Evolutionary conservation across 2,797 vertebrate species (phyloP).

Genomic region (Phalanger gymnotis): DNA sequence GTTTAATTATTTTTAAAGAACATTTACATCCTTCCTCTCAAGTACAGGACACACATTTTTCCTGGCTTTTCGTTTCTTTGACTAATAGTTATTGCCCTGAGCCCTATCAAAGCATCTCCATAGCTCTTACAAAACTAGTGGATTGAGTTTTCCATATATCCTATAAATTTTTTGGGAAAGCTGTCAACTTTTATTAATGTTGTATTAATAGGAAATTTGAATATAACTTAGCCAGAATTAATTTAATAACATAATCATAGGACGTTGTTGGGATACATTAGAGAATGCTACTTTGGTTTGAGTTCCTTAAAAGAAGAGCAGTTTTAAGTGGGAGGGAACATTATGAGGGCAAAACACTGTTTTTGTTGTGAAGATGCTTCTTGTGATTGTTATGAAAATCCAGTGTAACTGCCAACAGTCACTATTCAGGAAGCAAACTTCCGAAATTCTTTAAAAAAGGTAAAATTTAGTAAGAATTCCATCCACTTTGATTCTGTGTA

Average conservation of each 20-base stretch:
- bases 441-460: conserved; percentile 13
- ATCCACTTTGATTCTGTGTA: neutral
- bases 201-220: conserved; percentile 20
- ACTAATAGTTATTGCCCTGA: neutral
- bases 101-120: neutral
- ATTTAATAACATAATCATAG: neutral
- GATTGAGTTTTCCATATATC: neutral
- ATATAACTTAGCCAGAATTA: neutral
- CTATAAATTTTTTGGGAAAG: neutral
- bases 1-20: conserved; percentile 25
- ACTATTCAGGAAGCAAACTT: conserved; percentile 24
- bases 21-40: neutral
- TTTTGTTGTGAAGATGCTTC: conserved; percentile 14
- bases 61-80: neutral
- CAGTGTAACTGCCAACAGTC: conserved; percentile 5
- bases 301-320: conserved; percentile 48
- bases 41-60: neutral
- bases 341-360: conserved; percentile 23
- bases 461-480: conserved; percentile 41
- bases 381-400: conserved; percentile 20
- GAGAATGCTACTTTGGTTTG: conserved; percentile 18
- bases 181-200: neutral
- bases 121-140: neutral
- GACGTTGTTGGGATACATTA: conserved; percentile 24
- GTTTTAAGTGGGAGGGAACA: conserved; percentile 45